These are phyloP conservation scores for Neomicropteryx cornuta DNA, from an alignment of 1,140 invertebrate genomes.

Conservation along the genomic window DNA sequence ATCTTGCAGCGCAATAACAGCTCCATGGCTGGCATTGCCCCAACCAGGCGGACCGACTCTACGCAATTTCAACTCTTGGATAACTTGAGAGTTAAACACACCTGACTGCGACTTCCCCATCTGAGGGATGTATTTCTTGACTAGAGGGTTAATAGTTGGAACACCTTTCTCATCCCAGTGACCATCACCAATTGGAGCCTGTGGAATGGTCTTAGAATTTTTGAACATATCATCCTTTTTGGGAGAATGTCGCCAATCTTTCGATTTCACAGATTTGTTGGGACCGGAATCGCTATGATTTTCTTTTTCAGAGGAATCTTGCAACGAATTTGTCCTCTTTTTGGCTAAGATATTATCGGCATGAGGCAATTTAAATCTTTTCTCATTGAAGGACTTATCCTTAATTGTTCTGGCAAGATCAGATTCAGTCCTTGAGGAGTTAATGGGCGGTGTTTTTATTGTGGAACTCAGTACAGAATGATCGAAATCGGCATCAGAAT, in stretches of 20 bases:
- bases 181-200: too few relatives aligned
- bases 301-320: conserved; percentile 10
- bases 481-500: conserved; percentile 8
- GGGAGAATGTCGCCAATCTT: too few relatives aligned
- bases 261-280: too few relatives aligned
- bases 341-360: conserved; percentile 14
- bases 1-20: conserved; percentile 8
- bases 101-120: conserved; percentile 19
- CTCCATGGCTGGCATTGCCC: conserved; percentile 24
- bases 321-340: too few relatives aligned
- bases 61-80: conserved; percentile 4
- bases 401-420: conserved; percentile 22
- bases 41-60: conserved; percentile 25
- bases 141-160: too few relatives aligned
- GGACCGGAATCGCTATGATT: too few relatives aligned
- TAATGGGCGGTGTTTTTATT: conserved; percentile 30
- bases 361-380: conserved; percentile 12
- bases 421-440: conserved; percentile 33
- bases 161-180: too few relatives aligned
- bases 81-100: conserved; percentile 7
- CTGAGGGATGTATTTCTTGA: conserved; percentile 34
- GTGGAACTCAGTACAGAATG: conserved; percentile 13
- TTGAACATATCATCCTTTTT: too few relatives aligned
- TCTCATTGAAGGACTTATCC: conserved; percentile 11
- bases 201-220: too few relatives aligned